Base-by-base conservation (phyloP, 2,888 invertebrate species). In the Heliconius sara region DNA sequence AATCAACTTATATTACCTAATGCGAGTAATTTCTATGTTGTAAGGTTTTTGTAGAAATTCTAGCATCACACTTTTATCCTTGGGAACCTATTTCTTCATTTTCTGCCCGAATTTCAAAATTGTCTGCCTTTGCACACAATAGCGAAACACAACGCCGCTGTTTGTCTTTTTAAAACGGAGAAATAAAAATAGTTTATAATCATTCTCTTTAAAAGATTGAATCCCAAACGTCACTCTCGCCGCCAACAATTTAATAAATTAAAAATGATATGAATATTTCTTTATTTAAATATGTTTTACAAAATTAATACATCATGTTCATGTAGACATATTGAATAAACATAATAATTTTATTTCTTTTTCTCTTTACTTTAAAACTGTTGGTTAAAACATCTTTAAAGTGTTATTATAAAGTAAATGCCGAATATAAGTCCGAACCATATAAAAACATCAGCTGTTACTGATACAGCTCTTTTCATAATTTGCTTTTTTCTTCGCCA, bases 381-480 rank as follows among this genome's bases (percentile, higher is more conserved):
- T 9, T 30, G 66, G 2, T n/a, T 6, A 39, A 39, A 67, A 12
- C 39, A 6, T 63, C 12, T 66, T 30, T 85, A 89, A 43, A 87
- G 83, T 47, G 82, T 79, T 9, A 90, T 66, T 68, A 91, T 71
- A 78, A 91, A 73, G 72, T 90, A 93, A 16, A 90, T 87, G 66
- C 90, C 91, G 72, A 91, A 84, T 72, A 91, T 77, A 22, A 92
- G 76, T 16, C 86, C 81, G 0, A 86, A 84, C 92, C 93, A 93
- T 34, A 88, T 84, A 27, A 91, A 67, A 22, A 74, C 72, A 27
- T 83, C 80, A 5, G 71, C 66, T 16, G 77, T 67, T 10, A 83
- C 60, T 2, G 73, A 72, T 10, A 81, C 16, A 34, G 86, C 82
- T 83, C 81, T 88, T 25, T 84, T 83, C 1, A 88, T 77, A 3